Percentiles rank a stretch among this genome's conserved stretches.
Evolutionary conservation across 2,113 vertebrate species (phyloP).

Genomic region (Boulengeromyrus knoepffleri): DNA sequence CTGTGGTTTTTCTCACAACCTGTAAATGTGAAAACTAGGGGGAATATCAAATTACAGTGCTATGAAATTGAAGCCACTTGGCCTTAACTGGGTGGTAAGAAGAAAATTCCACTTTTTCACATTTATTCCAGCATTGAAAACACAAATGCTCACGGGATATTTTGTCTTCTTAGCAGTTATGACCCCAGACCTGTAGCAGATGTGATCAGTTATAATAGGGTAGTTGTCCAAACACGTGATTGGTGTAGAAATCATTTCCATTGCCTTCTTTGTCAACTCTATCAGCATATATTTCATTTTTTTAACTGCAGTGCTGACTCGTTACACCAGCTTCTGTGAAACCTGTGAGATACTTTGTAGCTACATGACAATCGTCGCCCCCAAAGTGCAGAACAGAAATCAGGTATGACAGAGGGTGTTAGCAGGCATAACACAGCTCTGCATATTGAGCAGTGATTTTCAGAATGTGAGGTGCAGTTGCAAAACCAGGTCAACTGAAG

Average conservation of each 20-base stretch:
- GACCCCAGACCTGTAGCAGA: background rate
- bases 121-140: background rate
- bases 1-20: background rate
- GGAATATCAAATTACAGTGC: slow-evolving; percentile 2
- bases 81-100: background rate
- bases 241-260: background rate
- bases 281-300: background rate
- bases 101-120: background rate
- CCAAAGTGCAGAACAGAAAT: background rate
- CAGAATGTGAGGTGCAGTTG: background rate
- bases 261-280: background rate
- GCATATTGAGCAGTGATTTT: background rate
- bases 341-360: background rate
- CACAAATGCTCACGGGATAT: background rate
- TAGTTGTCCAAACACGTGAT: background rate
- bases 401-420: background rate
- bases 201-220: background rate
- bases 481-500: background rate
- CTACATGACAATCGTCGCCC: background rate
- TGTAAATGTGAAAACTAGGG: background rate
- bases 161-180: background rate
- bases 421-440: background rate
- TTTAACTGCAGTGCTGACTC: background rate
- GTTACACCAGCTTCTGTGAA: background rate
- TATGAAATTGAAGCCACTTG: background rate